Evolutionary conservation across 2,888 invertebrate genomes (phyloP).

Genomic region (Lithophane leautieri): DNA sequence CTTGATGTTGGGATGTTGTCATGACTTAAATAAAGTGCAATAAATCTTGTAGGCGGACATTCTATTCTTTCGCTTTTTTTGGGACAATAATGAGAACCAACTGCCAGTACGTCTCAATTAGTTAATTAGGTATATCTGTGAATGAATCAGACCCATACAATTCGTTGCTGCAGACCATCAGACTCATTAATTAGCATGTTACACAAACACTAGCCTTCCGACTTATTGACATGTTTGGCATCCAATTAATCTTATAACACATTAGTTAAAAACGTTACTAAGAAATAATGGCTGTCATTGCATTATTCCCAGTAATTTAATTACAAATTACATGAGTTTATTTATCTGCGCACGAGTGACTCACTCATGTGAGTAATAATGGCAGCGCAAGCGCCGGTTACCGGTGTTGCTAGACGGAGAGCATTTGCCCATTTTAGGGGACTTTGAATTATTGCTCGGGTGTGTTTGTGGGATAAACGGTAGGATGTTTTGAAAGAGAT

Average conservation of each 20-base stretch:
- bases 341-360: conserved; percentile 79
- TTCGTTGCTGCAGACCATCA: conserved; percentile 29
- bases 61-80: conserved; percentile 41
- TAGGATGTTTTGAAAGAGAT: conserved; percentile 39
- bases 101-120: conserved; percentile 38
- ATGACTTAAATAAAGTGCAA: conserved; percentile 14
- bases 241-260: conserved; percentile 41
- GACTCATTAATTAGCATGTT: conserved; percentile 49
- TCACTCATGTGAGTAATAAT: conserved; percentile 82
- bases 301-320: conserved; percentile 82
- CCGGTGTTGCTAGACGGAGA: conserved; percentile 59
- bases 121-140: conserved; percentile 36
- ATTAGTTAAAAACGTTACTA: conserved; percentile 66
- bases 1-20: conserved; percentile 10
- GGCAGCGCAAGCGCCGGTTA: conserved; percentile 59
- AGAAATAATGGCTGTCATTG: conserved; percentile 77
- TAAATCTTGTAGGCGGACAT: conserved; percentile 13
- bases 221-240: conserved; percentile 43
- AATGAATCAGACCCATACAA: conserved; percentile 54
- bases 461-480: conserved; percentile 62
- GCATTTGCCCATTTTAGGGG: conserved; percentile 65
- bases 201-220: conserved; percentile 44
- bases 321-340: conserved; percentile 77
- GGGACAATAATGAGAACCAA: conserved; percentile 51
- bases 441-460: conserved; percentile 60